These are phyloP conservation scores for Tragelaphus imberbis DNA, from an alignment of 2,113 vertebrate species.

Conservation along the genomic window DNA sequence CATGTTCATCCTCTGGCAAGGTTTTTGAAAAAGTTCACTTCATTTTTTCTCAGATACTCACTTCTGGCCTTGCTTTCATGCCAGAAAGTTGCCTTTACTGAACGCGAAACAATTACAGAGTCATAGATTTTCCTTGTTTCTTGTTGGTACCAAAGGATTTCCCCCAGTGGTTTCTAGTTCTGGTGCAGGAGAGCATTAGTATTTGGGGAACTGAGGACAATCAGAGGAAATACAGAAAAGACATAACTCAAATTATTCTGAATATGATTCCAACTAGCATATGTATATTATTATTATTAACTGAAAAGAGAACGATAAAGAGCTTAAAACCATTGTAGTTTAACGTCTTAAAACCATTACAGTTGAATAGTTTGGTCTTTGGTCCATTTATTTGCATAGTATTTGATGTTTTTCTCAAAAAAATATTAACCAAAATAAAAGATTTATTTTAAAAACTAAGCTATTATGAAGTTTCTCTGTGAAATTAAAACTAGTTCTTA, in stretches of 20 bases:
- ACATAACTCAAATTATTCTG: background rate
- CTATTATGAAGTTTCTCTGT: background rate
- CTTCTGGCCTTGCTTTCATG: constrained; percentile 7
- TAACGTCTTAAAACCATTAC: background rate
- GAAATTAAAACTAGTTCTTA: background rate
- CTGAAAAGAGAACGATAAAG: background rate
- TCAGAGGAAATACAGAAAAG: constrained; percentile 6
- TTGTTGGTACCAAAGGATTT: background rate
- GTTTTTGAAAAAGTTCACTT: constrained; percentile 17
- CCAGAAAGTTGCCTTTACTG: background rate
- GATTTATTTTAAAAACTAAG: constrained; percentile 13
- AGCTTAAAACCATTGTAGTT: background rate
- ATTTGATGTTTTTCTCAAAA: constrained; percentile 32
- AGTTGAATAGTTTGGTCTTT: background rate
- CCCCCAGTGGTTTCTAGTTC: background rate
- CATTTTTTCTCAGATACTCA: background rate
- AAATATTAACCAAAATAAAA: background rate
- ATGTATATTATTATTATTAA: background rate
- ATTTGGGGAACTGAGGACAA: background rate
- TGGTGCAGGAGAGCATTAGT: background rate
- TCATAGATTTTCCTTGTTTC: background rate
- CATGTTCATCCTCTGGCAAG: background rate
- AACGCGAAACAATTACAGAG: background rate
- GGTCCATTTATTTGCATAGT: background rate
- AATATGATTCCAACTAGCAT: background rate